Base-by-base conservation (phyloP, 2,113 vertebrate genomes). In the Lepus americanus region DNA sequence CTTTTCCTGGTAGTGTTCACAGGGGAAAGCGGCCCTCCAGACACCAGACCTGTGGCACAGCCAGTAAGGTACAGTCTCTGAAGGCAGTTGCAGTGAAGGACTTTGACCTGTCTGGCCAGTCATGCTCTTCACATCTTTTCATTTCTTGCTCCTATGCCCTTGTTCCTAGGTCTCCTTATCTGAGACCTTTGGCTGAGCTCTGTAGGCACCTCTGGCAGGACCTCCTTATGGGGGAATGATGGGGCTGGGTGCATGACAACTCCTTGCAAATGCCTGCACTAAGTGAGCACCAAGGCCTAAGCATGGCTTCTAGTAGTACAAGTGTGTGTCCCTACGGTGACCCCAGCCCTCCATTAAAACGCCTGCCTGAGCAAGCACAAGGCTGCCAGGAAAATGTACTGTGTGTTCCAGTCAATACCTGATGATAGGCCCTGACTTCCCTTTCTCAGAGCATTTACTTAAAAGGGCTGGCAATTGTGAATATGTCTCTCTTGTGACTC, bases 391-490 rank as follows among this genome's bases (percentile, higher is more conserved):
- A 44, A 81, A 93, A 64, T 73, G 44, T 49, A 64, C 25, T 81
- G 39, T 80, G 79, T 87, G 11, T 93, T 80, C 83, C 79, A 64
- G 23, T 11, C 22, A 72, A 51, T 12, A 63, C 22, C 59, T 64
- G 64, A 86, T 70, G 73, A 86, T 36, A 49, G 36, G 10, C 23
- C 33, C 12, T 10, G 64, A 33, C 61, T 23, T 31, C 66, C 69
- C 70, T 63, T 73, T 82, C 51, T 87, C 17, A 63, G 17, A 72
- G 22, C 64, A 72, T 80, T 93, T 80, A 72, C 73, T 92, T 87
- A 80, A 69, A 79, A 63, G 29, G 20, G 27, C 53, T 87, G 72
- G 72, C 22, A 51, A 63, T 44, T 93, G 36, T 33, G 29, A 87
- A 51, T 20, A 49, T 69, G 67, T 86, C 22, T 17, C 36, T 49